Evolutionary conservation across 2,888 invertebrate species (phyloP), one percentile per base, ranked within the genome.

Genomic region (Orgyia antiqua): DNA sequence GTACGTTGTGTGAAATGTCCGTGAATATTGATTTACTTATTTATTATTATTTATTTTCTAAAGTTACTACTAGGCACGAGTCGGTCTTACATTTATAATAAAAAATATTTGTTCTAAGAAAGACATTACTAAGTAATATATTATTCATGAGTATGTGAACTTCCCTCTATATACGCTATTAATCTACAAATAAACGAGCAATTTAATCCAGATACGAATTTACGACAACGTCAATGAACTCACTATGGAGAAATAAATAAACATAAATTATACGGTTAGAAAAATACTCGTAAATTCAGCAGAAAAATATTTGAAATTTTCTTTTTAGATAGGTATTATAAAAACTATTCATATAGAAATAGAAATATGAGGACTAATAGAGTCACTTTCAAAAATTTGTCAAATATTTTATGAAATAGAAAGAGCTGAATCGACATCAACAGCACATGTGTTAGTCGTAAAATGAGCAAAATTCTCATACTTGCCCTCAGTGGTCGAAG

Each of bases 391-490:
- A 51, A 59, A 56, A 56, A 54, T 55, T 46, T 49, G 51, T 55
- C 43, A 54, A 39, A 24, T 31, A 35, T 38, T 36, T 31, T 36
- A 37, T 42, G 9, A 29, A 31, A 39, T 29, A 25, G 33, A 33
- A 34, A 45, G 36, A 39, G 54, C 53, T 43, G 51, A 56, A 35
- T 58, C 45, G 44, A 41, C 49, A 32, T 52, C 38, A 44, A 30
- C 29, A 36, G 43, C 66, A 62, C 44, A 53, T 66, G 65, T 51
- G 57, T 48, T 39, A 31, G 31, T 49, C 66, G 54, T 66, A 62
- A 66, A 66, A 42, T 49, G 42, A 39, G 39, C 38, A 36, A 32
- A 33, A 32, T 34, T 31, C 34, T 40, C 40, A 42, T 45, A 43
- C 41, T 39, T 38, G 31, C 35, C 40, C 36, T 43, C 23, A 28